Evolutionary conservation across 2,888 invertebrate species (phyloP), one percentile per base, ranked within the genome.

Genomic region (Tethea ocularis): DNA sequence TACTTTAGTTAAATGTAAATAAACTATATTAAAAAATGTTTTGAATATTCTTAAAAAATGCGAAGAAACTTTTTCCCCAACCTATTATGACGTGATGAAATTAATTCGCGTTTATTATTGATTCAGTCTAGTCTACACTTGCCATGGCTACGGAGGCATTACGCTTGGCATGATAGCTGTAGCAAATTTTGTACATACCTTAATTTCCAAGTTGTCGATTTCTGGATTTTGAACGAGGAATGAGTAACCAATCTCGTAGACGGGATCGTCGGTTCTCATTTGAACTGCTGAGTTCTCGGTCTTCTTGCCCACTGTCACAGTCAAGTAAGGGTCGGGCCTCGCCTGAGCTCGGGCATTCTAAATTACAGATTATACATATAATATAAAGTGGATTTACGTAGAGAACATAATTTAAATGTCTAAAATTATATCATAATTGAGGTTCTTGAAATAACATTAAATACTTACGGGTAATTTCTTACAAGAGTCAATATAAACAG

Each of bases 231-330:
- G 95, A 3, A 99, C 96, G 46, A 99, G 94, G 93, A 99, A 99
- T 2, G 97, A 96, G 87, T 98, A 98, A 8, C 98, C 98, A 84
- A 98, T 96, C 88, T 99, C 99, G 95, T 97, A 99, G 57, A 98
- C 96, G 0, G 99, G 99, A 80, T 97, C 96, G 69, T 96, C 96
- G 0, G 97, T 97, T 69, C 98, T 94, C 94, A 96, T 94, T 71
- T 96, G 95, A 33, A 96, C 96, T 11, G 93, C 94, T 0, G 97
- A 96, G 84, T 96, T 95, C 80, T 96, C 95, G 0, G 94, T 95
- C 75, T 95, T 95, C 79, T 96, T 96, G 61, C 98, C 98, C 5
- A 99, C 94, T 11, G 95, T 95, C 68, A 98, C 93, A 20, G 95
- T 94, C 15, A 97, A 94, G 84, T 96, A 97, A 0, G 98, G 97